phyloP scores from a whole-genome alignment of 2,888 invertebrate species.

The Steromphala cineraria region DNA sequence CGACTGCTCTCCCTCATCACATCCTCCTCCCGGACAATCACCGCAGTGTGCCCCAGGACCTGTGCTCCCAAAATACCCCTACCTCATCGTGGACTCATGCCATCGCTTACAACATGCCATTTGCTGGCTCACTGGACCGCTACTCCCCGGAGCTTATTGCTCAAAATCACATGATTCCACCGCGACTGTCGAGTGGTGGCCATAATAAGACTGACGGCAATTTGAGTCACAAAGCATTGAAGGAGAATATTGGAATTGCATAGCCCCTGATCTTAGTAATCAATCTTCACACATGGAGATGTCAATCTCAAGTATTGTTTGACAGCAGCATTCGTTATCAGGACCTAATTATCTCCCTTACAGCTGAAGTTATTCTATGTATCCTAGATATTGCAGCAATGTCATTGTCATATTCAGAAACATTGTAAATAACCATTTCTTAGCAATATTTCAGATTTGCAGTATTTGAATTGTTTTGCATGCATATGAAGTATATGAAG shows the following conservation, averaged over 20 bases:
- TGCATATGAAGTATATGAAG: neutral
- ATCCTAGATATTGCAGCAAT: neutral
- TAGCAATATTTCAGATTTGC: slow-evolving; percentile 15
- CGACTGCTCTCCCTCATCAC: slow-evolving; percentile 7
- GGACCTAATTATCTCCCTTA: slow-evolving; percentile 10
- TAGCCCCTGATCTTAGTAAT: neutral
- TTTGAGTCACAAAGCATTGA: slow-evolving; percentile 62
- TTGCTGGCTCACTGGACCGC: slow-evolving; percentile 43
- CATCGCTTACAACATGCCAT: slow-evolving; percentile 46
- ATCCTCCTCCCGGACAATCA: slow-evolving; percentile 48
- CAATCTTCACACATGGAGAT: neutral
- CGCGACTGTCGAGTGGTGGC: slow-evolving; percentile 62
- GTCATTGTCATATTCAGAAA: neutral
- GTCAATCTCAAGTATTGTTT: slow-evolving; percentile 19
- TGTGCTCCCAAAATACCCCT: slow-evolving; percentile 44
- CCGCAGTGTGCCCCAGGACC: slow-evolving; percentile 63
- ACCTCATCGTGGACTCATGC: slow-evolving; percentile 54
- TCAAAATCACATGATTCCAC: slow-evolving; percentile 61
- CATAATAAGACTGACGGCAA: slow-evolving; percentile 59
- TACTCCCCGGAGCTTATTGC: slow-evolving; percentile 61
- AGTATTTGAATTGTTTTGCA: slow-evolving; percentile 1
- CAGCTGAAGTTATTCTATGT: slow-evolving; percentile 7
- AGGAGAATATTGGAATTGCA: slow-evolving; percentile 67
- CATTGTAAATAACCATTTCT: slow-evolving; percentile 9
- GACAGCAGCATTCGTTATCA: neutral